Evolutionary conservation across 2,113 vertebrate species (phyloP).

Genomic region (Aldabrachelys gigantea): DNA sequence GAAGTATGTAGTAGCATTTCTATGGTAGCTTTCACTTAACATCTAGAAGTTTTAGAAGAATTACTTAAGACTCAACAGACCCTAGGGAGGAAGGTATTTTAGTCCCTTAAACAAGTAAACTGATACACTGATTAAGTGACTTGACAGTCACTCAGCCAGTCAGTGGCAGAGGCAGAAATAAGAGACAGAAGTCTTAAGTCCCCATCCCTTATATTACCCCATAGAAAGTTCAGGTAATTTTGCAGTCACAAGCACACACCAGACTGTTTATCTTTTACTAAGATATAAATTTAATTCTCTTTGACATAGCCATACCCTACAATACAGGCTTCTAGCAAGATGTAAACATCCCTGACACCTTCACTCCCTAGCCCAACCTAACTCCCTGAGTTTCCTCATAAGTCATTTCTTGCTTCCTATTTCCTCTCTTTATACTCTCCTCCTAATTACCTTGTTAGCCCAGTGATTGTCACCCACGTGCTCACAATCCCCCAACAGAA

Average conservation of each 20-base stretch:
- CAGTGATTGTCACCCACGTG: background rate
- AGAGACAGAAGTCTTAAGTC: background rate
- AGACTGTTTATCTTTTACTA: background rate
- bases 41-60: no score
- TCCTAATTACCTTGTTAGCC: background rate
- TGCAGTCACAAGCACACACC: background rate
- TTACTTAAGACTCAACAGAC: background rate
- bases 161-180: background rate
- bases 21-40: background rate
- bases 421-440: background rate
- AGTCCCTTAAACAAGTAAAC: background rate
- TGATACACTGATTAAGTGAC: background rate
- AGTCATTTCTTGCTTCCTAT: background rate
- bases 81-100: background rate
- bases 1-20: background rate
- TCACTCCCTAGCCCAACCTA: background rate
- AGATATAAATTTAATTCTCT: background rate
- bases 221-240: background rate
- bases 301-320: background rate
- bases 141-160: background rate
- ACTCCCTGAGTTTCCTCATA: background rate
- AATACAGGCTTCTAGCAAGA: rapidly evolving
- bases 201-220: background rate
- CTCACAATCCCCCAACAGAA: background rate
- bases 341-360: background rate